Base-by-base conservation (phyloP, 1,140 invertebrate genomes). In the Danaus plexippus region DNA sequence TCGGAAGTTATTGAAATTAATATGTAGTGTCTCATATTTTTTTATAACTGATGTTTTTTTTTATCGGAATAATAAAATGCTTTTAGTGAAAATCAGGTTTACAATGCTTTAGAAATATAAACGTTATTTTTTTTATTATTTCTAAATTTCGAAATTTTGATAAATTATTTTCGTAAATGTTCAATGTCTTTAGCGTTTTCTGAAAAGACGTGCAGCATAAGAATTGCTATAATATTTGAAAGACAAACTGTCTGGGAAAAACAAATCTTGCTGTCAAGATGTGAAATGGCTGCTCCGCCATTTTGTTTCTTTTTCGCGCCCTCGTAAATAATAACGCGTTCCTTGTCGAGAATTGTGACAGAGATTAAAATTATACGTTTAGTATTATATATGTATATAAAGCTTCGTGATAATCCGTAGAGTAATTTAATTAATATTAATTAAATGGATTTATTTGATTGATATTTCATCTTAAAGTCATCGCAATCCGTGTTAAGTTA, bases 181-280 rank as follows among this genome's bases (percentile, higher is more conserved):
- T 32, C 5, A 32, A 32, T 32, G 22, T 32, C 22, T 32, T 32
- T 32, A 32, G 22, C 22, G 22, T 32, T 32, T 32, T 32, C 22
- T 7, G 22, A 32, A 32, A 32, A 32, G 22, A 32, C 22, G 22
- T 32, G 22, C 22, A 32, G 22, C 22, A 4, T 32, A 32, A 32
- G 1, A 32, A 32, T 32, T 32, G 22, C 22, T 32, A 32, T 32
- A 32, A 32, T 32, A 32, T 32, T 32, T 43, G 51, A 64, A 74
- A 73, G 68, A 81, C 70, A 81, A 75, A 77, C 61, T 65, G 59
- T 59, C 52, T 46, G 58, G 63, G 60, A 67, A 67, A 74, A 73
- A 77, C 70, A 73, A 77, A 81, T 74, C 70, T 71, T 55, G 57
- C 59, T 68, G 71, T 69, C 74, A 73, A 68, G 66, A 64, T 63